phyloP scores from a whole-genome alignment of 2,888 invertebrate genomes.

The Cosmopolites sordidus region DNA sequence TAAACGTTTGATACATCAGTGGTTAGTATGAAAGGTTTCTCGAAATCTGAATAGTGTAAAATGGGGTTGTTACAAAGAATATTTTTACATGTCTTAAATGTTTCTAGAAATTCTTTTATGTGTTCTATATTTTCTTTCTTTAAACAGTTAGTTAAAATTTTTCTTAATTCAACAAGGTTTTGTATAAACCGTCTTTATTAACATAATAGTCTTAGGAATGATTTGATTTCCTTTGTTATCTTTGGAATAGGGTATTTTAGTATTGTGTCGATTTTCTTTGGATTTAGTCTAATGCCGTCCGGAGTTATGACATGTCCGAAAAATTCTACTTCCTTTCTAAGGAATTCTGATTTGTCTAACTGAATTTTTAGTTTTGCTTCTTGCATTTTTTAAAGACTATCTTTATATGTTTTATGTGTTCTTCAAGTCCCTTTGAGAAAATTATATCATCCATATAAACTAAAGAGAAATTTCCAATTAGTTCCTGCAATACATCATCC shows the following conservation, averaged over 20 bases:
- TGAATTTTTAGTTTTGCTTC: no score
- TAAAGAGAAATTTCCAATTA: no score
- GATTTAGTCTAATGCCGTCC: conserved; percentile 18
- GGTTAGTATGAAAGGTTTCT: conserved; percentile 14
- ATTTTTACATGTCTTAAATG: conserved; percentile 17
- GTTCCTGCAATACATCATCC: no score
- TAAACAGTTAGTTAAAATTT: conserved; percentile 16
- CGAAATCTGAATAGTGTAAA: conserved; percentile 16
- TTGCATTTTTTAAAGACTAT: no score
- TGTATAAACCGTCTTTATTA: conserved; percentile 14
- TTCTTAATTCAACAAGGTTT: conserved; percentile 14
- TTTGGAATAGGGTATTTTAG: conserved; percentile 17
- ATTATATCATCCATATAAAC: no score
- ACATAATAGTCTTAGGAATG: conserved; percentile 13
- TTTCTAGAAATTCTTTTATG: conserved; percentile 13
- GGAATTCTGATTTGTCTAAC: no score
- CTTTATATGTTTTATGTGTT: no score
- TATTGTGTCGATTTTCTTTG: conserved; percentile 12
- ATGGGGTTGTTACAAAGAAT: conserved; percentile 13
- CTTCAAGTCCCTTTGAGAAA: no score
- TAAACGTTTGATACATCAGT: no score
- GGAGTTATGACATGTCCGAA: conserved; percentile 17
- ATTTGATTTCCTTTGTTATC: conserved; percentile 17
- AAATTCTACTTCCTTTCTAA: no score
- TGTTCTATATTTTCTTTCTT: conserved; percentile 20